These are phyloP conservation scores for Prochilodus magdalenae DNA, from an alignment of 2,113 vertebrate species.

Conservation along the genomic window DNA sequence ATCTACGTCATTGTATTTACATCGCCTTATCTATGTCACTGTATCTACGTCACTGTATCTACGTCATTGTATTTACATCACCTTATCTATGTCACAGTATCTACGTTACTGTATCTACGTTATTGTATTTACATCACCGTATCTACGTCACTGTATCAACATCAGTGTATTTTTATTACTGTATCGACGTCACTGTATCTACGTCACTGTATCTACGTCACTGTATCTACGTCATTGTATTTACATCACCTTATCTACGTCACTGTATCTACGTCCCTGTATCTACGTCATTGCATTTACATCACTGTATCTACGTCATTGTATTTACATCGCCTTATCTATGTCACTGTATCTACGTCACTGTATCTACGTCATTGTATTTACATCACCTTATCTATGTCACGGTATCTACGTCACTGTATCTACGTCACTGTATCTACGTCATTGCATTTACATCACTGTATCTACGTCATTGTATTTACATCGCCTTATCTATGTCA, in stretches of 20 bases:
- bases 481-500: no score
- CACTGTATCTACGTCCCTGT: not conserved
- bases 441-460: not conserved
- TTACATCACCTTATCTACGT: not conserved
- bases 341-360: not conserved
- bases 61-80: not conserved
- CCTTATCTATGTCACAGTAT: no score
- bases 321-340: no score
- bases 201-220: not conserved
- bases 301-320: not conserved
- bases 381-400: no score
- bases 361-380: not conserved
- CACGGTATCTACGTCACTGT: not conserved
- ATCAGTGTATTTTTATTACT: not conserved
- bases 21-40: no score
- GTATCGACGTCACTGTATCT: not conserved
- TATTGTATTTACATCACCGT: not conserved
- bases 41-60: not conserved
- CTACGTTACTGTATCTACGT: not conserved
- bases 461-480: not conserved
- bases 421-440: no score
- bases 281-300: no score
- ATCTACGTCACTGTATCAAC: no score
- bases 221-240: not conserved
- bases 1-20: not conserved